phyloP scores from a whole-genome alignment of 2,113 vertebrate species.

The Triplophysa siluroides region DNA sequence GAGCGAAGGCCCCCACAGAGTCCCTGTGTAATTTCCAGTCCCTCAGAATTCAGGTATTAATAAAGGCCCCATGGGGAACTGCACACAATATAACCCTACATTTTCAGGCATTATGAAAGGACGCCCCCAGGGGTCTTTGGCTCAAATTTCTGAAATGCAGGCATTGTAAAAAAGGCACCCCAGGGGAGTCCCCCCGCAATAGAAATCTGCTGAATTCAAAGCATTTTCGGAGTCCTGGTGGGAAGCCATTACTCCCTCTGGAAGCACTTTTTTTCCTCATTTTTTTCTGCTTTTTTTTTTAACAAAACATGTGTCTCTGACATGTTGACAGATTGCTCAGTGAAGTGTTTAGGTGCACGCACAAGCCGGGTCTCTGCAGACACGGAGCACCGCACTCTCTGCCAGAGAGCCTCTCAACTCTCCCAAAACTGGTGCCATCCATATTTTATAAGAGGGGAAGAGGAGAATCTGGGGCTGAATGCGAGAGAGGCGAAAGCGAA shows the following conservation, averaged over 20 bases:
- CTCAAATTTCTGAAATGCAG: constrained; percentile 99
- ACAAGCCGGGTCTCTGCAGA: constrained; percentile 88
- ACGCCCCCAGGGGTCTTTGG: constrained; percentile 98
- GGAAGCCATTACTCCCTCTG: constrained; percentile 93
- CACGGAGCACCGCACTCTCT: constrained; percentile 76
- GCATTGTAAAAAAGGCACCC: constrained; percentile 99
- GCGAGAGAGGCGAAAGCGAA: constrained; percentile 45
- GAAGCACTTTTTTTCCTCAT: constrained; percentile 75
- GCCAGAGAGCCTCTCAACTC: constrained; percentile 92
- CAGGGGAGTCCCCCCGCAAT: constrained; percentile 96
- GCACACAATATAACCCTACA: constrained; percentile 99
- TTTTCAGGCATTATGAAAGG: constrained; percentile 99
- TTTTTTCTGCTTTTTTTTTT: constrained; percentile 68
- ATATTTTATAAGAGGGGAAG: constrained; percentile 87
- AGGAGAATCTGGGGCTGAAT: constrained; percentile 58
- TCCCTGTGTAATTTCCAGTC: constrained; percentile 99
- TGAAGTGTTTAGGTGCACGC: constrained; percentile 98
- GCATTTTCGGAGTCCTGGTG: constrained; percentile 99
- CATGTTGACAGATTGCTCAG: constrained; percentile 99
- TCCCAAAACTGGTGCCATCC: constrained; percentile 97
- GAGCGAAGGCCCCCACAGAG: constrained; percentile 93
- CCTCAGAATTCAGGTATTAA: constrained; percentile 99
- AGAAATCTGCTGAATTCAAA: constrained; percentile 99
- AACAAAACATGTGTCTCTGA: constrained; percentile 99
- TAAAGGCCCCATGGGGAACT: constrained; percentile 99